phyloP scores from a whole-genome alignment of 2,888 invertebrate genomes.

The Synanthedon vespiformis region DNA sequence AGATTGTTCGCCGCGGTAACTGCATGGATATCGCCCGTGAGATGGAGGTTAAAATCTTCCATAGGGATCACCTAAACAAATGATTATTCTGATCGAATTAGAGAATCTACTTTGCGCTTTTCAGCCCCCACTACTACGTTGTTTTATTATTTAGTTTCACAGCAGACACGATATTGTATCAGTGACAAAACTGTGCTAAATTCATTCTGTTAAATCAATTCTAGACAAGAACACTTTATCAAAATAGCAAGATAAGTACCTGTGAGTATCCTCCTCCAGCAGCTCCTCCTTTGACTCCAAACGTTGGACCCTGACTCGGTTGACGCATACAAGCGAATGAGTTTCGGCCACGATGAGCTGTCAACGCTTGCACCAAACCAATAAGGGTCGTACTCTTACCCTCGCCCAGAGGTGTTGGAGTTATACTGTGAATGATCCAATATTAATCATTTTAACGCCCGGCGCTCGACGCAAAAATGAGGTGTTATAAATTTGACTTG shows the following conservation, averaged over 20 bases:
- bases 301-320: constrained; percentile 98
- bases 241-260: constrained; percentile 39
- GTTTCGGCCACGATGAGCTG: constrained; percentile 86
- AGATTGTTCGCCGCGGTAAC: constrained; percentile 98
- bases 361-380: constrained; percentile 92
- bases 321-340: constrained; percentile 95
- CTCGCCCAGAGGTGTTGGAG: constrained; percentile 98
- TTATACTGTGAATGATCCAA: constrained; percentile 75
- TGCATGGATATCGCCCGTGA: constrained; percentile 98
- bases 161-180: too few species aligned
- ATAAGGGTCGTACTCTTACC: constrained; percentile 97
- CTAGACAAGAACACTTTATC: background rate
- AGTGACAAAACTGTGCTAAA: too few species aligned
- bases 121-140: too few species aligned
- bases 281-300: constrained; percentile 98
- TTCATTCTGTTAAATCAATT: too few species aligned
- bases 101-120: too few species aligned
- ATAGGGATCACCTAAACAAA: constrained; percentile 88
- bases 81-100: too few species aligned
- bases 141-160: too few species aligned
- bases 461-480: too few species aligned
- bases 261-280: constrained; percentile 98
- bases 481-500: too few species aligned
- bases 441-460: too few species aligned
- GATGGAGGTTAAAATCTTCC: constrained; percentile 99